Conservation (phyloP, 2,797 vertebrate genomes). For the Nannoperca australis region DNA sequence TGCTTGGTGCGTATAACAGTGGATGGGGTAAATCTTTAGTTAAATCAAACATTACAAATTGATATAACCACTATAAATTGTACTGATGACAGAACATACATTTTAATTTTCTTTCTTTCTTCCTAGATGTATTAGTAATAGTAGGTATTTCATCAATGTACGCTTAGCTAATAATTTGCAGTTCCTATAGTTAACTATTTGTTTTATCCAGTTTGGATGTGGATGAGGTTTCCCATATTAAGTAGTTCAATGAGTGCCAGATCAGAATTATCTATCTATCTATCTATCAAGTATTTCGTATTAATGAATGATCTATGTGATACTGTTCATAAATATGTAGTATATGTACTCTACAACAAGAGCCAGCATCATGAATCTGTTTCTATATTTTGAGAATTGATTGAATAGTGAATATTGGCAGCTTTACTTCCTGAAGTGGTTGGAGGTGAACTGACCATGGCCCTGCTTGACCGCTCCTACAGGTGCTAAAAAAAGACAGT, state of each 20-base stretch:
- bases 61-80: not conserved
- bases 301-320: not conserved
- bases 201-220: not conserved
- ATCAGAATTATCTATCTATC: not conserved
- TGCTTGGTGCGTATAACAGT: not conserved
- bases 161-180: not conserved
- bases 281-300: not conserved
- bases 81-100: not conserved
- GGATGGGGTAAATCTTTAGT: constrained; percentile 6
- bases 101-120: not conserved
- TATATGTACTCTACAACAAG: not conserved
- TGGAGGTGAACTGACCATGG: constrained; percentile 71
- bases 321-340: constrained; percentile 8
- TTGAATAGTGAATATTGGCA: constrained; percentile 11
- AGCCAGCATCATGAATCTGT: constrained; percentile 10
- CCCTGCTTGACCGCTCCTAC: constrained; percentile 80
- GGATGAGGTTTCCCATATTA: not conserved
- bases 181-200: not conserved
- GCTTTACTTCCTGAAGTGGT: constrained; percentile 30
- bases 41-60: constrained; percentile 10
- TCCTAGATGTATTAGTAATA: not conserved
- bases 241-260: not conserved
- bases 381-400: not conserved
- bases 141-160: not conserved
- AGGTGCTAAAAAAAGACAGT: constrained; percentile 96